phyloP scores from a whole-genome alignment of 2,113 vertebrate species.

The Nicator chloris region DNA sequence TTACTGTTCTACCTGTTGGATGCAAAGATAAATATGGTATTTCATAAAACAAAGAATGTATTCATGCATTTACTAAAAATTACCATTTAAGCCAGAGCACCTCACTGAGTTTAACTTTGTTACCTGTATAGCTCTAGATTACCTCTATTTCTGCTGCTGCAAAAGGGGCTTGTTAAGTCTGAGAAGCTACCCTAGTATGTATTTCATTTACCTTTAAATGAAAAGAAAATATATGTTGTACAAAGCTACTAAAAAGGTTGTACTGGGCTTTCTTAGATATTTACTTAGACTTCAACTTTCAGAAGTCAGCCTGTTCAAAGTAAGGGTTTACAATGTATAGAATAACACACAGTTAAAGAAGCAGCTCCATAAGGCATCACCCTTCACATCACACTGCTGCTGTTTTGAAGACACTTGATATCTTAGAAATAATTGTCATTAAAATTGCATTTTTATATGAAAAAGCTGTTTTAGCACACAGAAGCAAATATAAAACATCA shows the following conservation, averaged over 20 bases:
- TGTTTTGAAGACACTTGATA: not conserved
- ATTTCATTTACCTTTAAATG: not conserved
- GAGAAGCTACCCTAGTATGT: not conserved
- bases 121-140: not conserved
- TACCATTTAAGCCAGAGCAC: not conserved
- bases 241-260: not conserved
- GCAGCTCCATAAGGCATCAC: not conserved
- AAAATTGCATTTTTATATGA: not conserved
- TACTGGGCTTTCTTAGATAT: not conserved
- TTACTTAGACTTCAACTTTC: not conserved
- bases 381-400: not conserved
- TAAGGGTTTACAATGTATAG: not conserved
- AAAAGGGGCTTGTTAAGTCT: not conserved
- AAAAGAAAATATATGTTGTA: not conserved
- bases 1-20: conserved; percentile 44
- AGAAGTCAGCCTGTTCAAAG: not conserved
- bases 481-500: not conserved
- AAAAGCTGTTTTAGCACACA: not conserved
- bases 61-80: not conserved
- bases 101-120: not conserved
- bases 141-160: not conserved
- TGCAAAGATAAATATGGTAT: not conserved
- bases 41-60: not conserved
- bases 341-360: not conserved
- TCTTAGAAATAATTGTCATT: not conserved